These are phyloP conservation scores for Zeus faber DNA, from an alignment of 2,113 vertebrate species.

Conservation along the genomic window DNA sequence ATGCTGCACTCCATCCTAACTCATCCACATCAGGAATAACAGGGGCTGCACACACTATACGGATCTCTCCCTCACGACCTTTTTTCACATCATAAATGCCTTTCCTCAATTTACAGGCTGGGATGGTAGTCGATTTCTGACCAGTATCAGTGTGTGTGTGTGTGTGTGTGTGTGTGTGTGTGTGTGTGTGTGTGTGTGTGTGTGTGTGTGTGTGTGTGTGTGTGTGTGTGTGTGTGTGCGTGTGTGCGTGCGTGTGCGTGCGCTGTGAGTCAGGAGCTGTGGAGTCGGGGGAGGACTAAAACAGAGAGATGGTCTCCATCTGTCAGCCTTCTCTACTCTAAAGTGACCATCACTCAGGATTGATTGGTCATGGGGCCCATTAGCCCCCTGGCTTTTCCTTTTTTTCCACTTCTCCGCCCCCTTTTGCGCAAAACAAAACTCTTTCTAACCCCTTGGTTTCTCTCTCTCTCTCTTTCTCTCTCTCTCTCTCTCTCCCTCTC, in stretches of 20 bases:
- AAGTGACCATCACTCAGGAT: slow-evolving; percentile 72
- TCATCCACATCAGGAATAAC: not conserved
- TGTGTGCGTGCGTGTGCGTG: not conserved
- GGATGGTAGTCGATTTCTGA: not conserved
- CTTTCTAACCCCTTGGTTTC: not conserved
- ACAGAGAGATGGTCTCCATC: slow-evolving; percentile 62
- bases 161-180: not conserved
- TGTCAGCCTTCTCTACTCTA: slow-evolving; percentile 57
- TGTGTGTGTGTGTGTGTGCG: not conserved
- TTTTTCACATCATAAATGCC: not conserved
- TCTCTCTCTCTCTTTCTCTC: slow-evolving; percentile 2
- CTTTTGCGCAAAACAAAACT: slow-evolving; percentile 10
- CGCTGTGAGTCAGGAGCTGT: not conserved
- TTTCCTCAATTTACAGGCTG: not conserved
- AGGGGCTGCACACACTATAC: not conserved
- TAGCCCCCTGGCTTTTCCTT: slow-evolving; percentile 64
- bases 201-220: not conserved
- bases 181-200: not conserved
- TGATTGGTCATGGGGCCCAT: slow-evolving; percentile 68
- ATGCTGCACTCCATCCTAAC: not conserved
- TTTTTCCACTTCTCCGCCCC: slow-evolving; percentile 31
- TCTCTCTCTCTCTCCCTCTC: slow-evolving; percentile 18
- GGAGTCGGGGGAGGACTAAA: slow-evolving; percentile 58
- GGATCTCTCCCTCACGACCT: no score
- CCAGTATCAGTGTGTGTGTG: not conserved